A percentile compares a stretch with the other conserved stretches of the same genome.
phyloP scores from a whole-genome alignment of 2,888 invertebrate species.

The Hirtodrosophila histrioides region DNA sequence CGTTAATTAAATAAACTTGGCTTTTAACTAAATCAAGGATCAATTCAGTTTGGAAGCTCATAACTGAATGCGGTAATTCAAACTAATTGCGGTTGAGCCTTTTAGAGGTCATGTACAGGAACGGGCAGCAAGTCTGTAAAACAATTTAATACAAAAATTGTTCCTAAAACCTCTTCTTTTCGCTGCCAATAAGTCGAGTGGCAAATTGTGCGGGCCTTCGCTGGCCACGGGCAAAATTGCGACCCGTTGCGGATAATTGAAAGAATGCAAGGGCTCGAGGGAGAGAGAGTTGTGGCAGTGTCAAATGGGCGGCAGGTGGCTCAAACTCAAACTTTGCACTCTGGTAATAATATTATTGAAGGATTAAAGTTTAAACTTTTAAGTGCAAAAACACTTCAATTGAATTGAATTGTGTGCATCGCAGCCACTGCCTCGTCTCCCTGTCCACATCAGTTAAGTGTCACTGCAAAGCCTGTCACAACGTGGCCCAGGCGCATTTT shows the following conservation, averaged over 20 bases:
- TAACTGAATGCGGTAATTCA: too few relatives aligned
- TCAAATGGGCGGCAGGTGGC: conserved; percentile 10
- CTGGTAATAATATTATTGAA: conserved; percentile 76
- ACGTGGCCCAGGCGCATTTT: conserved; percentile 57
- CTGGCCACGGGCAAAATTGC: conserved; percentile 40
- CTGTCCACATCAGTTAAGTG: conserved; percentile 12
- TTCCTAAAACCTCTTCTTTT: conserved; percentile 34
- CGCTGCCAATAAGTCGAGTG: conserved; percentile 52
- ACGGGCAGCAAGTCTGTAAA: too few relatives aligned
- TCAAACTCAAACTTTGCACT: conserved; percentile 70
- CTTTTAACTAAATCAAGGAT: too few relatives aligned
- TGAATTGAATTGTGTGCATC: conserved; percentile 63
- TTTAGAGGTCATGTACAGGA: too few relatives aligned
- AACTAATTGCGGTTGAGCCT: too few relatives aligned
- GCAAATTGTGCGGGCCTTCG: conserved; percentile 28
- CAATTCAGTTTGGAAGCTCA: too few relatives aligned
- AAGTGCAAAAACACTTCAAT: conserved; percentile 79
- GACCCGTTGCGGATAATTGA: conserved; percentile 53
- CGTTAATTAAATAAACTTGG: too few relatives aligned
- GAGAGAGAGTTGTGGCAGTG: background rate
- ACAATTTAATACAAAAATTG: conserved; percentile 55
- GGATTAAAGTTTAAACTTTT: conserved; percentile 79
- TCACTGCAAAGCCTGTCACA: conserved; percentile 27
- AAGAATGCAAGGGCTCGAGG: conserved; percentile 14
- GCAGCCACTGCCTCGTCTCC: background rate